These are phyloP conservation scores for Lasioglossum baleicum DNA, from an alignment of 1,140 invertebrate species.

Conservation along the genomic window DNA sequence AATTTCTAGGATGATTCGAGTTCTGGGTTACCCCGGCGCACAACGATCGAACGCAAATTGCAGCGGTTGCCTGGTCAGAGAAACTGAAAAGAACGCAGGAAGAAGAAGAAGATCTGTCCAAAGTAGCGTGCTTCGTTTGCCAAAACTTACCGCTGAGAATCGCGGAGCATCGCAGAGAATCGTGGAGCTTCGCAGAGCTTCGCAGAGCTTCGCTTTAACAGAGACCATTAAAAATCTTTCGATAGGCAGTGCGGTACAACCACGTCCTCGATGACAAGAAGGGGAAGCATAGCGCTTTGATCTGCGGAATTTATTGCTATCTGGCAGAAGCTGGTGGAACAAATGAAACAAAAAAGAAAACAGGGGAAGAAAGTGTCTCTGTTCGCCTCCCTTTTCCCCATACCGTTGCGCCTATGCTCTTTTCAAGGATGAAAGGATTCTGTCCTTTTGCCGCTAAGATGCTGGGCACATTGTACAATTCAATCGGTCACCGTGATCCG, in stretches of 20 bases:
- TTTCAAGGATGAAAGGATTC: constrained; percentile 36
- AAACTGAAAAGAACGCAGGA: neutral
- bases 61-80: neutral
- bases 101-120: neutral
- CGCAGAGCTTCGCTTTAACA: constrained; percentile 14
- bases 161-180: no score
- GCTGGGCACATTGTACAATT: constrained; percentile 15
- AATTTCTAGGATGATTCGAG: neutral
- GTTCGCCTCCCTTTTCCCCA: neutral
- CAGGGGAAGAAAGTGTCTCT: neutral
- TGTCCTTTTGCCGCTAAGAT: constrained; percentile 6
- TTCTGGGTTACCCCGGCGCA: neutral
- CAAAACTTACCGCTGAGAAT: constrained; percentile 22
- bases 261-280: constrained; percentile 5
- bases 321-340: neutral
- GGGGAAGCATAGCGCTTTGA: neutral
- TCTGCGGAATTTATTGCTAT: constrained; percentile 34
- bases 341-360: neutral
- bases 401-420: neutral
- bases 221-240: constrained; percentile 4
- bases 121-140: neutral
- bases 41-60: constrained; percentile 16
- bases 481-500: constrained; percentile 23
- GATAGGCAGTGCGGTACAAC: neutral
- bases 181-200: no score